These are phyloP conservation scores for Drymodes brunneopygia DNA, from an alignment of 2,113 vertebrate genomes.

Conservation along the genomic window DNA sequence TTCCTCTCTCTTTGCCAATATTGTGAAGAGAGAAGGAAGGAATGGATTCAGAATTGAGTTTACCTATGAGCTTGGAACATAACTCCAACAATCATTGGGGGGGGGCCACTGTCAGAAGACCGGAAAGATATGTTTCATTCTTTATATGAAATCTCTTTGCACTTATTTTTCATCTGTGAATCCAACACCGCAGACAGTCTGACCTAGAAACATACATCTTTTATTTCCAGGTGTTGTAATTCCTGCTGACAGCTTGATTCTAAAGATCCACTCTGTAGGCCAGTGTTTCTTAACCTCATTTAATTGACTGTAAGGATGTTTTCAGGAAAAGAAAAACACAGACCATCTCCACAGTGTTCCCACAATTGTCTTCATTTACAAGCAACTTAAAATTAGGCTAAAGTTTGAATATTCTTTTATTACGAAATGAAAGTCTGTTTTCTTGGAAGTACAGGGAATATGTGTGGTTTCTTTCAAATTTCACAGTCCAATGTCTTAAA, in stretches of 20 bases:
- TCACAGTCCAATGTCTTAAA: neutral
- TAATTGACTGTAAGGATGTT: neutral
- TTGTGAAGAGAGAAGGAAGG: neutral
- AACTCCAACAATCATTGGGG: neutral
- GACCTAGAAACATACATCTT: neutral
- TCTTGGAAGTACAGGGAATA: neutral
- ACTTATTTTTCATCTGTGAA: neutral
- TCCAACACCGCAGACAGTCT: neutral
- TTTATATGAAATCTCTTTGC: neutral
- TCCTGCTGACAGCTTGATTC: neutral
- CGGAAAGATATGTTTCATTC: neutral
- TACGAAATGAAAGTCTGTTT: conserved; percentile 16
- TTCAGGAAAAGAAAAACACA: neutral
- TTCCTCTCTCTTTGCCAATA: neutral
- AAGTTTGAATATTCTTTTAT: conserved; percentile 12
- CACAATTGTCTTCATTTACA: conserved; percentile 40
- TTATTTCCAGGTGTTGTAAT: neutral
- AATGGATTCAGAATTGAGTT: neutral
- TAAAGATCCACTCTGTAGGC: neutral
- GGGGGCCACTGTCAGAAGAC: neutral
- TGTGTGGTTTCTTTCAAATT: conserved; percentile 10
- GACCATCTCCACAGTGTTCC: neutral
- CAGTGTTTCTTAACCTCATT: neutral
- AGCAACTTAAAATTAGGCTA: neutral
- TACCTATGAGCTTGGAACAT: neutral